Evolutionary conservation across 2,113 vertebrate genomes (phyloP), one percentile per base, ranked within the genome.

Genomic region (Bettongia penicillata): DNA sequence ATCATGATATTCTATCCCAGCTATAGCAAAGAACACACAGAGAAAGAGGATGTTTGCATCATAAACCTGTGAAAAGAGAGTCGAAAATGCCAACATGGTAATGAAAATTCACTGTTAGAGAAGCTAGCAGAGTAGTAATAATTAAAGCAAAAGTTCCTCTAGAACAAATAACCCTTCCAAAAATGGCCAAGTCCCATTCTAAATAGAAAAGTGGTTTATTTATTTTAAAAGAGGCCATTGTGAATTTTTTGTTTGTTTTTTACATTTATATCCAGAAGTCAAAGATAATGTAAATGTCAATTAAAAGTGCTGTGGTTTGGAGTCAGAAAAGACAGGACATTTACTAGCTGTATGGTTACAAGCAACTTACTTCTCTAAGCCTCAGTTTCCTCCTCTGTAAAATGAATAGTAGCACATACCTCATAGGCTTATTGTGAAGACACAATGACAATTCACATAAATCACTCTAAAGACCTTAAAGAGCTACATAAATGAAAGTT

Each of bases 1-100:
- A 97, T 48, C 43, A 94, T 95, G 93, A 84, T 43, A 94, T 57
- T 53, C 84, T 51, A 93, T 94, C 93, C 92, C 28, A 50, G 53
- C 47, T 97, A 92, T 48, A 90, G 43, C 24, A 90, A 96, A 95
- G n/a, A 96, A n/a, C 89, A 90, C 96, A 37, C 61, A 55, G 53
- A 96, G 43, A 96, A 92, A 94, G 92, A 94, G 51, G 31, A 93
- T 96, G 53, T 93, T 93, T 95, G 96, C 91, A 51, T 97, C 95
- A 96, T 97, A 97, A 97, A 97, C 53, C 55, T 93, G 91, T 93
- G 57, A 25, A 53, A 95, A 91, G 22, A 92, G 6, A 53, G 43
- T 22, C n/a, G 43, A 97, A 98, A 91, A 19, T 90, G 95, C 93
- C 92, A 26, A 91, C 77, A 43, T 91, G 89, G 48, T 84, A 95